These are phyloP conservation scores for Thamnophis sirtalis DNA, from an alignment of 2,113 vertebrate genomes.

Conservation along the genomic window DNA sequence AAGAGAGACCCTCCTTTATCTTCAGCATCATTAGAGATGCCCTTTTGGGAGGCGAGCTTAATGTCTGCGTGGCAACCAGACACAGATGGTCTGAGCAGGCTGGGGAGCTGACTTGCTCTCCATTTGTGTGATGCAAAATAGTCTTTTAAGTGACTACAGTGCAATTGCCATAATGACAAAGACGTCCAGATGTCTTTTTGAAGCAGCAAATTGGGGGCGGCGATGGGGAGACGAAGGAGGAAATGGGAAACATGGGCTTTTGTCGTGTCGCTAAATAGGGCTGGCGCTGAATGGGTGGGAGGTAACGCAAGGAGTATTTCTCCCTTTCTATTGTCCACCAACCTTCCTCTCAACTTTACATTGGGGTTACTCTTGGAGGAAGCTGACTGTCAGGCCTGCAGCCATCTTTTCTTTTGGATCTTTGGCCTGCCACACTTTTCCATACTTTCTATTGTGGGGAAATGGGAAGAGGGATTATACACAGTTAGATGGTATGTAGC, in stretches of 20 bases:
- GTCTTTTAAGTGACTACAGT: conserved; percentile 54
- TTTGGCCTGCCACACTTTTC: too few relatives aligned
- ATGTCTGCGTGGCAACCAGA: conserved; percentile 27
- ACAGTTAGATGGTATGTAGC: too few relatives aligned
- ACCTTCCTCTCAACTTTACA: not conserved
- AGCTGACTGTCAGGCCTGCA: too few relatives aligned
- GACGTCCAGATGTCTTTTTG: conserved; percentile 27
- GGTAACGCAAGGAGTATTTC: rapidly evolving
- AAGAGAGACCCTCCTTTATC: not conserved
- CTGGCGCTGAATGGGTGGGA: not conserved
- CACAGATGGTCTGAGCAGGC: conserved; percentile 61
- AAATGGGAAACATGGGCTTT: not conserved
- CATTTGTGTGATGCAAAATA: conserved; percentile 46
- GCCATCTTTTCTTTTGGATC: too few relatives aligned
- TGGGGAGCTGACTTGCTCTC: conserved; percentile 60
- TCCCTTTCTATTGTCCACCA: not conserved
- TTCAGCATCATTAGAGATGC: not conserved
- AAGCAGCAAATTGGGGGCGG: rapidly evolving
- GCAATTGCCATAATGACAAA: conserved; percentile 13
- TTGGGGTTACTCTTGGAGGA: not conserved
- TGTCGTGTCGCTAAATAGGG: rapidly evolving
- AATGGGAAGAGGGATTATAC: too few relatives aligned
- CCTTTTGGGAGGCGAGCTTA: conserved; percentile 23
- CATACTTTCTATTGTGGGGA: too few relatives aligned
- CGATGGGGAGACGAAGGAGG: not conserved